Base-by-base conservation (phyloP, 2,113 vertebrate species). In the Tylochromis polylepis region DNA sequence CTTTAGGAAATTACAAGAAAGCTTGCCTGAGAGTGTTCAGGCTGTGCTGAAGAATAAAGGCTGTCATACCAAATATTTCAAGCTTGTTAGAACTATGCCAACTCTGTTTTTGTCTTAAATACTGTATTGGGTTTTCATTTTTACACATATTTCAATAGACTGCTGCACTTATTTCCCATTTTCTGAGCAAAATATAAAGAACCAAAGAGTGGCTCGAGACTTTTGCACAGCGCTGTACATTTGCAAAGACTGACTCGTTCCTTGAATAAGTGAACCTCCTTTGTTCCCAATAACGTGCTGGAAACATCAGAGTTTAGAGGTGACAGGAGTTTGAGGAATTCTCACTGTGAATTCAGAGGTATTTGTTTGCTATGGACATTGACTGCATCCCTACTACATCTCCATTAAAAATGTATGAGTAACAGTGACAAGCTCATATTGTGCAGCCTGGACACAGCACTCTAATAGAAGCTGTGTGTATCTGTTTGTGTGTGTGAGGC, bases 321-420 rank as follows among this genome's bases (percentile, higher is more conserved):
- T 75, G 84, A 51, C 83, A 58, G n/a, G 67, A 72, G 65, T 79
- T 78, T 85, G 89, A 84, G 65, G 85, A 62, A 83, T 90, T 65
- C 85, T 49, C 46, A 38, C 79, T 59, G 79, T 90, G 90, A 88
- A 92, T 89, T 85, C 29, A 22, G 78, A 90, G 85, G 85, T 83
- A 87, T 90, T 92, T 87, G 75, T 91, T 91, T 89, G 36, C 81
- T 82, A 20, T 86, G 87, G 88, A 91, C 89, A 79, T 82, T 70
- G 60, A 87, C 90, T 78, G 77, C 81, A 79, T 88, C 70, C 81
- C 55, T 82, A 46, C 65, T 79, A 59, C 78, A 80, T 89, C 91
- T 90, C 88, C 86, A 92, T 91, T 89, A 90, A 93, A 94, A 87
- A 94, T 92, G 14, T 81, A 91, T 77, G 85, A 92, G 87, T 82